These are phyloP conservation scores for Nymphicus hollandicus DNA, from an alignment of 2,113 vertebrate genomes.

Conservation along the genomic window DNA sequence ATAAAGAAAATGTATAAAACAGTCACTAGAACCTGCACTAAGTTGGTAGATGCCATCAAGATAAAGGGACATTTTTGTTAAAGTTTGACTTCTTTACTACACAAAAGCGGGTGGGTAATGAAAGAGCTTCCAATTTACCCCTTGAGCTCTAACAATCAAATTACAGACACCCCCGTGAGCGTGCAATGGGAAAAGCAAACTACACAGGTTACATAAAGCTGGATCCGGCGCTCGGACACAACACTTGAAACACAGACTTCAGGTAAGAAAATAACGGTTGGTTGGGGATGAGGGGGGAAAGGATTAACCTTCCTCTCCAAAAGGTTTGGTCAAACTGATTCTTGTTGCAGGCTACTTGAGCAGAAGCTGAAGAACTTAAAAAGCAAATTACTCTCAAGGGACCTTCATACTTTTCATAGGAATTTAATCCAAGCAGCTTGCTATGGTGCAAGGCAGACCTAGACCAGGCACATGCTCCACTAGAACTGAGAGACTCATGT, in stretches of 20 bases:
- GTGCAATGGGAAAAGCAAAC: background rate
- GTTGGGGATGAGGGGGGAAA: too few species aligned
- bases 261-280: background rate
- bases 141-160: background rate
- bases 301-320: background rate
- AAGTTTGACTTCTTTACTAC: slow-evolving; percentile 57
- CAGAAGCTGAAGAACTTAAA: background rate
- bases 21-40: slow-evolving; percentile 12
- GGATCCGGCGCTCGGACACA: background rate
- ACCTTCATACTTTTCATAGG: background rate
- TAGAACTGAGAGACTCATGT: background rate
- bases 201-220: background rate
- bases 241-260: background rate
- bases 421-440: background rate
- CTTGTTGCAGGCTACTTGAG: background rate
- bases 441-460: background rate
- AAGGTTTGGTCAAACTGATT: background rate
- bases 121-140: slow-evolving; percentile 4
- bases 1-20: slow-evolving; percentile 39
- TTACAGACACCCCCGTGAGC: background rate
- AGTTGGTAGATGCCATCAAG: slow-evolving; percentile 48
- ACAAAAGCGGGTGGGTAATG: slow-evolving; percentile 2
- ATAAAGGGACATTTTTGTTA: slow-evolving; percentile 56
- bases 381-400: background rate
- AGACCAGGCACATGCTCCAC: background rate